Evolutionary conservation across 2,888 invertebrate genomes (phyloP).

Genomic region (Timandra comae): DNA sequence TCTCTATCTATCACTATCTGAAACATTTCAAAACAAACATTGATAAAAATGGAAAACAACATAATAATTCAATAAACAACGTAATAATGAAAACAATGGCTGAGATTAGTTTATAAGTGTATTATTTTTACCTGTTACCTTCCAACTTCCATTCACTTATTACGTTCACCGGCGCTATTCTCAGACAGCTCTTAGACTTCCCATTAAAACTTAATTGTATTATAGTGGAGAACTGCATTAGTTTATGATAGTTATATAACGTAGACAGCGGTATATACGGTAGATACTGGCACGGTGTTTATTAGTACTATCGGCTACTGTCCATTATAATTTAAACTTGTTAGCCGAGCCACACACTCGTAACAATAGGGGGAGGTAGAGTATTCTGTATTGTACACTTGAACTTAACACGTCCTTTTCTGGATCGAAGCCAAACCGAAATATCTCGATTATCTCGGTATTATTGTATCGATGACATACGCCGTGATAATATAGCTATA

Average conservation of each 20-base stretch:
- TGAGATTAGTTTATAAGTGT: too few species aligned
- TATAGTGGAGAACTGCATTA: conserved; percentile 11
- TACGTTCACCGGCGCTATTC: conserved; percentile 5
- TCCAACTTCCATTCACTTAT: conserved; percentile 8
- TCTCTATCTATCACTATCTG: too few species aligned
- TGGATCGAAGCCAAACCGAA: conserved; percentile 61
- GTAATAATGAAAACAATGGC: too few species aligned
- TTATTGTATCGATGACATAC: too few species aligned
- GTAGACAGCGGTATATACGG: background rate
- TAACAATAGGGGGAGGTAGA: conserved; percentile 33
- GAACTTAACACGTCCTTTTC: conserved; percentile 41
- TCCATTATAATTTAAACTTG: conserved; percentile 6
- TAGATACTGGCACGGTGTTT: too few species aligned
- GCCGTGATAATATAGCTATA: too few species aligned
- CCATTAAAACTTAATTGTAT: conserved; percentile 10
- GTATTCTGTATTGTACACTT: too few species aligned
- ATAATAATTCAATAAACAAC: too few species aligned
- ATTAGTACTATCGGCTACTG: background rate
- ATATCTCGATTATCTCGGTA: too few species aligned
- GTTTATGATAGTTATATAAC: conserved; percentile 7
- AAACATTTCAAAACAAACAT: too few species aligned
- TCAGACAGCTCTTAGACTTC: conserved; percentile 8
- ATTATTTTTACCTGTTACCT: conserved; percentile 4
- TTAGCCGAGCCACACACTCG: conserved; percentile 38
- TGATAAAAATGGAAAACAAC: too few species aligned